Percentiles rank a stretch among this genome's conserved stretches.
Evolutionary conservation across 2,797 vertebrate genomes (phyloP).

Genomic region (Sebastes miniatus): DNA sequence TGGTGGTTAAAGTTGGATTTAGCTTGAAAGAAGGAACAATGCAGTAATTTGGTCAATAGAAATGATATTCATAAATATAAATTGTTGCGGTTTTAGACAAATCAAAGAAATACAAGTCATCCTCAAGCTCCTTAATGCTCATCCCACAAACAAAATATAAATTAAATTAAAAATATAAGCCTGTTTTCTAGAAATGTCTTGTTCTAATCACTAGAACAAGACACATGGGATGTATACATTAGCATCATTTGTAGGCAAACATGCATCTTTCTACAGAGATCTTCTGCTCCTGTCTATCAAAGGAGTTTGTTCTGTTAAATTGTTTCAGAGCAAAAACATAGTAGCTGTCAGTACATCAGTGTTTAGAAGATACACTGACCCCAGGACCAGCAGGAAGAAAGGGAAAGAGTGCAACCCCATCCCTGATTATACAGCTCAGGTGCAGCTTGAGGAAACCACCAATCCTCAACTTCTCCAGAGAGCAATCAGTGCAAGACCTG

Average conservation of each 20-base stretch:
- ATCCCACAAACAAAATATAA: too few relatives aligned
- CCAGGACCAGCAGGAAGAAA: not conserved
- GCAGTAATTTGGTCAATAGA: not conserved
- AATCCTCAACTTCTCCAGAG: not conserved
- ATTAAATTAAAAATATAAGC: too few relatives aligned
- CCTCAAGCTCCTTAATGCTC: too few relatives aligned
- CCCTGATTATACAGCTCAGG: not conserved
- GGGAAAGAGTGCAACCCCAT: too few relatives aligned
- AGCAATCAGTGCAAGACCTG: not conserved
- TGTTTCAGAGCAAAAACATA: not conserved
- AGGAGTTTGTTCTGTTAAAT: not conserved
- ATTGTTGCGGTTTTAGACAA: slow-evolving; percentile 5
- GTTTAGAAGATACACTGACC: not conserved
- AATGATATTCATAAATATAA: not conserved
- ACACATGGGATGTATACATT: too few relatives aligned
- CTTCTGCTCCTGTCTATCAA: not conserved
- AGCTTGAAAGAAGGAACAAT: not conserved
- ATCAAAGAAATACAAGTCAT: not conserved
- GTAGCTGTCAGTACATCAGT: not conserved
- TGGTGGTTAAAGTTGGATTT: slow-evolving; percentile 27
- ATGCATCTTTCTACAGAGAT: not conserved
- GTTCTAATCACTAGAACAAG: too few relatives aligned
- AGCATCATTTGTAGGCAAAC: too few relatives aligned
- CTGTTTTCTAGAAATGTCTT: too few relatives aligned
- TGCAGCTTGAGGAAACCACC: not conserved